Percentiles rank a stretch among this genome's conserved stretches.
Conservation (phyloP, 2,113 vertebrate genomes). For the Laticauda laticaudata region DNA sequence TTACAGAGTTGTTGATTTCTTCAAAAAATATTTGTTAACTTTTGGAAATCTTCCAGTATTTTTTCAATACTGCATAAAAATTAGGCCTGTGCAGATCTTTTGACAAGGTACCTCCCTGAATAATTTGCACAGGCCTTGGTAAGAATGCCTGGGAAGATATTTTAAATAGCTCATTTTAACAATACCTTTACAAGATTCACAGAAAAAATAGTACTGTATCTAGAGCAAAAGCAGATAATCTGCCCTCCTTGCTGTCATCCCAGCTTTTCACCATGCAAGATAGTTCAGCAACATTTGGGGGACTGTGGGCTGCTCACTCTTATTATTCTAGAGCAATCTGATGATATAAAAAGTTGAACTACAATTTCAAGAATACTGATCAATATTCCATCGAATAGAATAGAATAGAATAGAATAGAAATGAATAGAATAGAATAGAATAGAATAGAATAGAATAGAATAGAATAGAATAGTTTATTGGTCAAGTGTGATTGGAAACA, state of each 20-base stretch:
- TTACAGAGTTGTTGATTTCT: constrained; percentile 3
- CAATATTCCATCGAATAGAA: neutral
- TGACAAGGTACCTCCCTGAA: neutral
- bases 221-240: neutral
- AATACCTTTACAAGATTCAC: neutral
- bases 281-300: neutral
- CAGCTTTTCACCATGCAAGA: neutral
- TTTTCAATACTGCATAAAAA: neutral
- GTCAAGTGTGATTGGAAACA: no score
- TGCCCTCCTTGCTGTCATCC: neutral
- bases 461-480: no score
- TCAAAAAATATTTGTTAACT: neutral
- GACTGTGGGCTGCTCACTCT: neutral
- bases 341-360: neutral
- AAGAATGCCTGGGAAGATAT: neutral
- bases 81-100: neutral
- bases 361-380: neutral
- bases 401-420: no score
- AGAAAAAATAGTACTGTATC: neutral
- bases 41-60: constrained; percentile 9
- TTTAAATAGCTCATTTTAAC: neutral
- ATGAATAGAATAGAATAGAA: no score
- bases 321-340: neutral
- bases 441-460: no score
- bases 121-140: neutral